These are phyloP conservation scores for Heloderma charlesbogerti DNA, from an alignment of 2,113 vertebrate species.

Conservation along the genomic window DNA sequence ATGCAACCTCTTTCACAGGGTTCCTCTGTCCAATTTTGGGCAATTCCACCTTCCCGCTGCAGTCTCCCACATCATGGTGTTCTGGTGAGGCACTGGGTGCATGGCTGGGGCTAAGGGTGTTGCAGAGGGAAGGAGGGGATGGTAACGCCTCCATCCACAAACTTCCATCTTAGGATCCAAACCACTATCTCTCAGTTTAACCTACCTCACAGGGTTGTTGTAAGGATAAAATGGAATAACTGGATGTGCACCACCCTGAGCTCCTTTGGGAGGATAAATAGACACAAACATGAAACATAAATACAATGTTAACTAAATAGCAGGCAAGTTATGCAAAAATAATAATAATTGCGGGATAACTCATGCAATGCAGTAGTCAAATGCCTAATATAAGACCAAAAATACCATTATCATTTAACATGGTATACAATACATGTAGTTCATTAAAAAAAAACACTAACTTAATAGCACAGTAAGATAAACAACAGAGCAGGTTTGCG, in stretches of 20 bases:
- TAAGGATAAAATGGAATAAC: neutral
- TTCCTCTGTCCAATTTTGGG: neutral
- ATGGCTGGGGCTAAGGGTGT: too few species aligned
- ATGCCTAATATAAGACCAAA: slow-evolving; percentile 47
- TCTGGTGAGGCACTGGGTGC: neutral
- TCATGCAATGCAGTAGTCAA: slow-evolving; percentile 26
- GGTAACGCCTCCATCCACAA: neutral
- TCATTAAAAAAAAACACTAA: slow-evolving; percentile 32
- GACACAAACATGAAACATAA: neutral
- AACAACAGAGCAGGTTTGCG: slow-evolving; percentile 43
- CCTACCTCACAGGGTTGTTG: neutral
- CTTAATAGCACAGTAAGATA: slow-evolving; percentile 55
- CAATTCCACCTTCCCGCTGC: neutral
- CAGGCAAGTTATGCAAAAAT: neutral
- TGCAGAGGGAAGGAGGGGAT: neutral
- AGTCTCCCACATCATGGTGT: neutral
- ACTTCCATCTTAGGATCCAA: neutral
- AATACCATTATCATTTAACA: slow-evolving; percentile 5
- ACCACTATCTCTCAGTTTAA: neutral
- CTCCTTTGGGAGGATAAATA: neutral
- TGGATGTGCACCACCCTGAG: neutral
- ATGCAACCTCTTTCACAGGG: neutral
- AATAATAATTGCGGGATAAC: neutral
- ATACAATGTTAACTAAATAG: neutral
- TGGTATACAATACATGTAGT: slow-evolving; percentile 47